Evolutionary conservation across 2,113 vertebrate species (phyloP), one percentile per base, ranked within the genome.

Genomic region (Cyphomyrus discorhynchus): DNA sequence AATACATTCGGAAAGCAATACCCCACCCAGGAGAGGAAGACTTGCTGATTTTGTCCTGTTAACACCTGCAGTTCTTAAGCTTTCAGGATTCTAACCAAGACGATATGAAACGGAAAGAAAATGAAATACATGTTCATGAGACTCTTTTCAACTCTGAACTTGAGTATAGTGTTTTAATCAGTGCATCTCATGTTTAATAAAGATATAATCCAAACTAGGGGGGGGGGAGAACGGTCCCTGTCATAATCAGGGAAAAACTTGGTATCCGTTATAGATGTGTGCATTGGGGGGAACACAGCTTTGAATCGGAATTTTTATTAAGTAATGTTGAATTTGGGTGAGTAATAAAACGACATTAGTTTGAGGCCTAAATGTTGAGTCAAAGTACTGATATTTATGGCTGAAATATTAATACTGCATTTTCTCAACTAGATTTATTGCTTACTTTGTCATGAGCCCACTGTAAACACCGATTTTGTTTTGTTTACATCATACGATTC

Each of bases 351-450:
- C 39, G 3, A 42, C 2, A 42, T 82, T 42, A 83, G 45, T 89
- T 52, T 89, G 88, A 89, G 74, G 74, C 88, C 88, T 82, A 82
- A 82, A 82, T 39, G 77, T 27, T 24, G 35, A 6, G 19, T 50
- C 15, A 82, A 42, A 83, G 49, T 52, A 45, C 31, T 42, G 27
- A 19, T 70, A 47, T 74, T 89, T 56, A 53, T 89, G 70, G 88
- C 88, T 89, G 88, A 39, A 88, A 58, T 56, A 56, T 21, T 88
- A 88, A 88, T 88, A 88, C 53, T 88, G 87, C 56, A 88, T 86
- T 86, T 86, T 53, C 27, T 66, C 39, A 66, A 42, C 53, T 21
- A 17, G 4, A 62, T 66, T 88, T 88, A 88, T 88, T 88, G 87
- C 87, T 88, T 88, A 27, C 6, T 88, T 88, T 88, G 42, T 45